Conservation (phyloP, 2,113 vertebrate species). For the Holacanthus passer region DNA sequence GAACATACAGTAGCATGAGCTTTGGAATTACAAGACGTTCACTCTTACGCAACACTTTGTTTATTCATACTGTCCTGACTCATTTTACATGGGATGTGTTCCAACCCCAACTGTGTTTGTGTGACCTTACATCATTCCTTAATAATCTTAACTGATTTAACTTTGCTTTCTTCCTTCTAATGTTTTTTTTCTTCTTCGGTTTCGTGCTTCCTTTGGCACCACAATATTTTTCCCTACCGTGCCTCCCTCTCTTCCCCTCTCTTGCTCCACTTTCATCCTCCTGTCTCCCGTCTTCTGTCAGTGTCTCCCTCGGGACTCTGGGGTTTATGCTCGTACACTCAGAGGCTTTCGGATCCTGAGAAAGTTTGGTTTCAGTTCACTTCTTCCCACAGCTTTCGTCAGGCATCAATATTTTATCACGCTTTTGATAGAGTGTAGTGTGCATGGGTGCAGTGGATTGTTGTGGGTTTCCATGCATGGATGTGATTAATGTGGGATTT, state of each 20-base stretch:
- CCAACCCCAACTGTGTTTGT: slow-evolving; percentile 38
- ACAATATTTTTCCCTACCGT: slow-evolving; percentile 23
- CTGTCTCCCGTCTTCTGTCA: slow-evolving; percentile 34
- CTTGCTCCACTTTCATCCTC: slow-evolving; percentile 33
- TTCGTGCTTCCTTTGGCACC: slow-evolving; percentile 41
- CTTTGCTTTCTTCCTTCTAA: slow-evolving; percentile 3
- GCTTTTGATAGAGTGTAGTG: slow-evolving; percentile 23
- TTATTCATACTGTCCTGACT: slow-evolving; percentile 23
- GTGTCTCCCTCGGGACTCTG: slow-evolving; percentile 53
- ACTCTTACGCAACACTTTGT: slow-evolving; percentile 63
- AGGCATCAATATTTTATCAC: slow-evolving; percentile 22
- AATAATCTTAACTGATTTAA: slow-evolving; percentile 25
- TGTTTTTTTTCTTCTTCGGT: slow-evolving; percentile 27
- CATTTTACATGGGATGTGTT: slow-evolving; percentile 13
- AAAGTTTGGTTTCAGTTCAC: slow-evolving; percentile 72
- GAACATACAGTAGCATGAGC: slow-evolving; percentile 20
- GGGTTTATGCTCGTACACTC: slow-evolving; percentile 64
- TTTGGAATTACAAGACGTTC: slow-evolving; percentile 46
- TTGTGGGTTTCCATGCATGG: background rate
- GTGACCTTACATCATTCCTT: slow-evolving; percentile 31
- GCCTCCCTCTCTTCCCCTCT: slow-evolving; percentile 28
- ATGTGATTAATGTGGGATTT: background rate
- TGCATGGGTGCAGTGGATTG: background rate
- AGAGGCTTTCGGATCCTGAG: slow-evolving; percentile 76
- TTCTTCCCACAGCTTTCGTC: slow-evolving; percentile 64